phyloP scores from a whole-genome alignment of 2,888 invertebrate genomes.

The Idaea dimidiata region DNA sequence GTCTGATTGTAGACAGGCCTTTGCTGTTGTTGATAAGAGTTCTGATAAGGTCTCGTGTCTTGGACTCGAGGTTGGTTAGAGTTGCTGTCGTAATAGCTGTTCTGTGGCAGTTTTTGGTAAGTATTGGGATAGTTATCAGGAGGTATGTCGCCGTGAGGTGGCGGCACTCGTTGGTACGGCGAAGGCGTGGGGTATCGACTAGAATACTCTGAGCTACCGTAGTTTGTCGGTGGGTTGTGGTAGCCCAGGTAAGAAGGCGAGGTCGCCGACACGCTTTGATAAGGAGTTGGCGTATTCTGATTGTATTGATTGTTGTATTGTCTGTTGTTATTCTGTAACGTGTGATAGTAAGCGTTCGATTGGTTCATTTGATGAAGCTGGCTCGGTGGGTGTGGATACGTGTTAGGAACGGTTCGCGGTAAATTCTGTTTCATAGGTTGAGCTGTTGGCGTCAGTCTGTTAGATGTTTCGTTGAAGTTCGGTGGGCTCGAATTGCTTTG shows the following conservation, averaged over 20 bases:
- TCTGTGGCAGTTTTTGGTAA: constrained; percentile 66
- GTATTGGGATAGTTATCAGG: constrained; percentile 61
- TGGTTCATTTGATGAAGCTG: constrained; percentile 60
- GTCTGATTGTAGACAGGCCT: constrained; percentile 65
- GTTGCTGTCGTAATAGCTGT: constrained; percentile 59
- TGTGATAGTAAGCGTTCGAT: constrained; percentile 66
- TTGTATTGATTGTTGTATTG: constrained; percentile 45
- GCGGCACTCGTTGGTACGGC: constrained; percentile 83
- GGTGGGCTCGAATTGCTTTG: constrained; percentile 65
- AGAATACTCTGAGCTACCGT: constrained; percentile 73
- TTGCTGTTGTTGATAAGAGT: constrained; percentile 54
- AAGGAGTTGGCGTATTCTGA: constrained; percentile 56
- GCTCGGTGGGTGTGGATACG: constrained; percentile 62
- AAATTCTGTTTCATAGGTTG: constrained; percentile 59
- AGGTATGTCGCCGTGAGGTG: constrained; percentile 75
- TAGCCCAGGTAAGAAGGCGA: constrained; percentile 72
- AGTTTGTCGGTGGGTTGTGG: constrained; percentile 76
- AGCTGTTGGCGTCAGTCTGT: constrained; percentile 63
- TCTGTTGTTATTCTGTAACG: constrained; percentile 60
- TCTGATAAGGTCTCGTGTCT: constrained; percentile 59
- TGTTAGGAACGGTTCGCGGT: constrained; percentile 61
- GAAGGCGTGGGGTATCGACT: constrained; percentile 75
- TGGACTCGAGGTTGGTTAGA: constrained; percentile 46
- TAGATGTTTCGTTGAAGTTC: constrained; percentile 67
- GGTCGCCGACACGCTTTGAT: constrained; percentile 74